Evolutionary conservation across 2,888 invertebrate species (phyloP).

Genomic region (Rhagonycha fulva): DNA sequence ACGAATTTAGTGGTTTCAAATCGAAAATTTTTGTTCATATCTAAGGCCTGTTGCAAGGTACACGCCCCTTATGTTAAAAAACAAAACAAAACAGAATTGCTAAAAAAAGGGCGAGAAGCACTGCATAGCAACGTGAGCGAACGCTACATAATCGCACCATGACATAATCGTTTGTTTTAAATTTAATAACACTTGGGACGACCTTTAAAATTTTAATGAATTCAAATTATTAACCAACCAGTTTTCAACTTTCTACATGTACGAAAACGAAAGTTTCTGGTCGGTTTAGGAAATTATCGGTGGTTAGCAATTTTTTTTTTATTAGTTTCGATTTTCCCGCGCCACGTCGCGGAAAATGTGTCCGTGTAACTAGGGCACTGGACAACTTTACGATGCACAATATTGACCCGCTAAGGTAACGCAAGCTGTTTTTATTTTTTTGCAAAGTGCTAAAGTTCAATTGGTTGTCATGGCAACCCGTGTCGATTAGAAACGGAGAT

Average conservation of each 20-base stretch:
- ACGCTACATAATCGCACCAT: slow-evolving; percentile 7
- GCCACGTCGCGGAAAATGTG: background rate
- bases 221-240: background rate
- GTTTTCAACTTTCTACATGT: background rate
- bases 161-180: slow-evolving; percentile 20
- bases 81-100: background rate
- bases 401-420: background rate
- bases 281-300: background rate
- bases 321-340: background rate
- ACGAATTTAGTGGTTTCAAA: background rate
- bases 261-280: background rate
- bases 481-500: background rate
- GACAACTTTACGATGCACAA: background rate
- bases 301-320: background rate
- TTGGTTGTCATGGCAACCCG: background rate
- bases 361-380: background rate
- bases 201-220: slow-evolving; percentile 12
- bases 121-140: slow-evolving; percentile 7
- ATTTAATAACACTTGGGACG: slow-evolving; percentile 2
- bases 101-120: background rate
- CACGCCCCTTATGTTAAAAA: background rate
- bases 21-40: background rate
- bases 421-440: background rate
- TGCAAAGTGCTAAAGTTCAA: background rate
- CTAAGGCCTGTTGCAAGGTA: background rate